These are phyloP conservation scores for Montifringilla adamsi DNA, from an alignment of 2,113 vertebrate genomes.

Conservation along the genomic window DNA sequence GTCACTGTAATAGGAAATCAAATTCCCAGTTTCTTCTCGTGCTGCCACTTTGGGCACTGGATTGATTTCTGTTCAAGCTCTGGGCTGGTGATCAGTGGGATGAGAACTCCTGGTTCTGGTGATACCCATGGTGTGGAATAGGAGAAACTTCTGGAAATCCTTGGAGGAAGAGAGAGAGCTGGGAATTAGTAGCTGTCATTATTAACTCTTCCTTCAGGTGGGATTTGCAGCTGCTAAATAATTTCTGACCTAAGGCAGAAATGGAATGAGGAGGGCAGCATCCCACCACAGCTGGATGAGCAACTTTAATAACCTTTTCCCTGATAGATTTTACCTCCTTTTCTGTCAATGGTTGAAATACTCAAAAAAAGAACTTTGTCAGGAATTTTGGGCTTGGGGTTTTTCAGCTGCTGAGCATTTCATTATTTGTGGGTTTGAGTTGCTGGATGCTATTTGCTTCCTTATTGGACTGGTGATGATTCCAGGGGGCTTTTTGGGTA, in stretches of 20 bases:
- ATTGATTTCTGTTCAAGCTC: background rate
- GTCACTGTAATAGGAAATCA: background rate
- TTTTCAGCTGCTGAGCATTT: background rate
- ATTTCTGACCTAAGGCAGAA: background rate
- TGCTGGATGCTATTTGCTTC: background rate
- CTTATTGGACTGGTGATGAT: too few species aligned
- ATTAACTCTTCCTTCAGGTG: background rate
- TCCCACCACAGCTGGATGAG: background rate
- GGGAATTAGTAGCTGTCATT: background rate
- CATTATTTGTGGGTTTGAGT: background rate
- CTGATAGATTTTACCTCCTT: background rate
- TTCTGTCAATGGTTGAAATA: background rate
- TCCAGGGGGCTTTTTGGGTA: background rate
- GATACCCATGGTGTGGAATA: background rate
- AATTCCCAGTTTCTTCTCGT: background rate
- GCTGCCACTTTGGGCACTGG: background rate
- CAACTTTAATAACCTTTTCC: background rate
- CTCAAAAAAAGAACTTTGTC: background rate
- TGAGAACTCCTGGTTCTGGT: background rate
- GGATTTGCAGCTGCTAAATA: background rate
- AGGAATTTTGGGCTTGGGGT: background rate
- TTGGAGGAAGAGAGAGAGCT: background rate
- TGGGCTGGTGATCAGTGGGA: background rate
- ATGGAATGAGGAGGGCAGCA: background rate
- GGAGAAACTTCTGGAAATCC: background rate